Evolutionary conservation across 2,888 invertebrate species (phyloP), one percentile per base, ranked within the genome.

Genomic region (Melinopterus prodromus): DNA sequence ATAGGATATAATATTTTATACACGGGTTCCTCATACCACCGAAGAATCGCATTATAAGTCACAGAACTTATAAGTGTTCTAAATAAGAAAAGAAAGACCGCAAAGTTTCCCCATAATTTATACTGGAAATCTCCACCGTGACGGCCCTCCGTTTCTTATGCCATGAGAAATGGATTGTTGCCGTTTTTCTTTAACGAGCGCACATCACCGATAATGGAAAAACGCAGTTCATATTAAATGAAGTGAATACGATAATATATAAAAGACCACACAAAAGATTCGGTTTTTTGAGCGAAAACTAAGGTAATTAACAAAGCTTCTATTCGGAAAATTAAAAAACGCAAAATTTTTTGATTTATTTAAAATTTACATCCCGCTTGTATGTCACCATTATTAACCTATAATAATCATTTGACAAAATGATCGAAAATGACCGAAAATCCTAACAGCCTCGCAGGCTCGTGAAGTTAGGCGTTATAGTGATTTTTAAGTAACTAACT

Each of bases 51-150:
- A 36, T 74, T 74, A 74, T 74, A 74, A 74, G 74, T 74, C 74
- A 74, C 35, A n/a, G 35, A 74, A 74, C 74, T 74, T 74, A 74
- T 74, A 74, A 36, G 71, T 71, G 74, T 74, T 35, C 35, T 74
- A 35, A 74, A 74, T 36, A 74, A 74, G 35, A 74, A 74, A 74
- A 74, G 74, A 37, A 74, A 35, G 36, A 35, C n/a, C 36, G 7
- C 26, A 15, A 74, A 74, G 6, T 74, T 74, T 74, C 35, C 74
- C n/a, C 74, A 74, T 74, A 74, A 74, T 74, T 74, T 74, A 74
- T 74, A 74, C 26, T 9, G 36, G 71, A 71, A 71, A n/a, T 53
- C 53, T 53, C 53, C 5, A 53, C 53, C 53, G 53, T 53, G 53
- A 53, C 53, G 53, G 53, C 53, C 53, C 71, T 15, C 15, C 16